phyloP scores from a whole-genome alignment of 2,797 vertebrate species.

The Urocyon cinereoargenteus region DNA sequence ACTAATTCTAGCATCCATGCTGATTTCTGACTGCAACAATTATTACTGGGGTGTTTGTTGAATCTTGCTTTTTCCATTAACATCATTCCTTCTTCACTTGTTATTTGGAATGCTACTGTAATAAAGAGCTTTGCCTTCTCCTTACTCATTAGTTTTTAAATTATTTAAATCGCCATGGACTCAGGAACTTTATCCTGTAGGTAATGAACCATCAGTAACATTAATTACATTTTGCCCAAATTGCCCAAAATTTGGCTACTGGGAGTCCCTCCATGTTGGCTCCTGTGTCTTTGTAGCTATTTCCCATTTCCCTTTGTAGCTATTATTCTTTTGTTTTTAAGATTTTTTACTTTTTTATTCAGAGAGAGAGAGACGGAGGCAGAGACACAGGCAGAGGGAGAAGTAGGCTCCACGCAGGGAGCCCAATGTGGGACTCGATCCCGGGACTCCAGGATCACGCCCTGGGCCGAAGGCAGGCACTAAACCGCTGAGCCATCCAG shows the following conservation, averaged over 20 bases:
- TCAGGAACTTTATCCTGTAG: not conserved
- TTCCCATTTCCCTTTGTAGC: too few relatives aligned
- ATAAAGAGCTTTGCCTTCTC: not conserved
- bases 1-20: not conserved
- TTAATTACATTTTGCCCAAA: not conserved
- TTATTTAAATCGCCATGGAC: not conserved
- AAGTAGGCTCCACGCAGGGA: too few relatives aligned
- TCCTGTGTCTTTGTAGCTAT: not conserved
- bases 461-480: too few relatives aligned
- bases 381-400: too few relatives aligned
- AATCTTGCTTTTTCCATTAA: constrained; percentile 10
- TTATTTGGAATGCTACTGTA: constrained; percentile 14
- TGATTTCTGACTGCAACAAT: not conserved
- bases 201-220: not conserved
- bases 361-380: too few relatives aligned
- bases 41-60: not conserved
- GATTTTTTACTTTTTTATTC: too few relatives aligned
- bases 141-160: not conserved
- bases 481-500: too few relatives aligned
- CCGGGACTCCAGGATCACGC: too few relatives aligned
- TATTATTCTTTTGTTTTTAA: too few relatives aligned
- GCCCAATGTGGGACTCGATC: too few relatives aligned
- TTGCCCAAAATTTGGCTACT: not conserved
- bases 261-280: not conserved
- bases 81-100: constrained; percentile 15